phyloP scores from a whole-genome alignment of 53 echinoderm and acorn worm genomes.

The Echinarachnius parma region DNA sequence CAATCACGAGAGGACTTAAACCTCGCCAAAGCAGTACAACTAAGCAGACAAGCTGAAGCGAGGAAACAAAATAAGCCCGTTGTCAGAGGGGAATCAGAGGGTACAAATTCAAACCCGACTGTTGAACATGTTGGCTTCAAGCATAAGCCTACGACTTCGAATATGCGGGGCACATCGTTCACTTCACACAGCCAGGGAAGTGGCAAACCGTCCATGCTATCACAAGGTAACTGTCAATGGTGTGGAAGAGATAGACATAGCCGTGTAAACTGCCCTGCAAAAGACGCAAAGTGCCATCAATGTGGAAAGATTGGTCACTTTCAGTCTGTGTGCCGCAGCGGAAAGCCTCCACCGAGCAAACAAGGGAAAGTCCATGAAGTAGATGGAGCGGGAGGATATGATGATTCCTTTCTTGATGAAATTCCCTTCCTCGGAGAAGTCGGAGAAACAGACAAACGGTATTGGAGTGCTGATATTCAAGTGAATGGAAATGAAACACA shows the following conservation, averaged over 20 bases:
- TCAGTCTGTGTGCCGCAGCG: constrained; percentile 10
- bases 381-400: constrained; percentile 12
- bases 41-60: constrained; percentile 36
- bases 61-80: constrained; percentile 14
- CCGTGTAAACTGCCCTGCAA: constrained; percentile 56
- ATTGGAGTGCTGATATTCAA: constrained; percentile 51
- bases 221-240: not conserved
- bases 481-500: constrained; percentile 46
- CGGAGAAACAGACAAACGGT: constrained; percentile 2
- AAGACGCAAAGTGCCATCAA: constrained; percentile 39
- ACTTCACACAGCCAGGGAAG: no score
- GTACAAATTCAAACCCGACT: not conserved
- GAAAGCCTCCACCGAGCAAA: not conserved
- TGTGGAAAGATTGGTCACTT: constrained; percentile 38
- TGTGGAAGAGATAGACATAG: not conserved
- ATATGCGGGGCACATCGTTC: no score
- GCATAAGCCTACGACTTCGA: no score
- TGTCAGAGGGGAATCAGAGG: constrained; percentile 3
- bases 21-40: constrained; percentile 38
- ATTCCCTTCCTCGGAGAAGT: constrained; percentile 40
- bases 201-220: no score
- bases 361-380: constrained; percentile 39
- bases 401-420: no score
- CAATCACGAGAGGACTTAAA: constrained; percentile 38
- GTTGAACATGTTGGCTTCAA: no score